These are phyloP conservation scores for Arremon aurantiirostris DNA, from an alignment of 2,797 vertebrate species.

Conservation along the genomic window DNA sequence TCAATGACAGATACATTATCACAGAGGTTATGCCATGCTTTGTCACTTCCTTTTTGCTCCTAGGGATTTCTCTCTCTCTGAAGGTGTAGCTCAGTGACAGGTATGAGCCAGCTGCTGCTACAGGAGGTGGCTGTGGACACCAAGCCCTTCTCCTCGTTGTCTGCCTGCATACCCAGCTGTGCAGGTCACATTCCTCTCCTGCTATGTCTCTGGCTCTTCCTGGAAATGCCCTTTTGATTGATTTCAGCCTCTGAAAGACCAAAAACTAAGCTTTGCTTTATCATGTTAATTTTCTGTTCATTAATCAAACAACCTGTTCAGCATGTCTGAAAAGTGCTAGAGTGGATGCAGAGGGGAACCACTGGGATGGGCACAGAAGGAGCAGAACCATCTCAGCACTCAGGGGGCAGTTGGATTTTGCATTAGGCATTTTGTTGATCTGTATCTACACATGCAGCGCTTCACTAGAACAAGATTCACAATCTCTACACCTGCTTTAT, in stretches of 20 bases:
- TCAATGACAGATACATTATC: background rate
- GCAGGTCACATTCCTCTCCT: background rate
- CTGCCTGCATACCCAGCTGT: background rate
- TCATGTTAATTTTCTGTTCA: background rate
- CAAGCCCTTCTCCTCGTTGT: background rate
- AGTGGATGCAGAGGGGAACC: background rate
- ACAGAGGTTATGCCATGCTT: background rate
- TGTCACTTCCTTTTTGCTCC: background rate
- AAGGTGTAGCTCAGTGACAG: background rate
- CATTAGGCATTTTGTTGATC: background rate
- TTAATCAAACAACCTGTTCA: background rate
- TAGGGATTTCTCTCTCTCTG: background rate
- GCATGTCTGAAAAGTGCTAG: background rate
- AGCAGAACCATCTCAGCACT: background rate
- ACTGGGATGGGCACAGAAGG: background rate
- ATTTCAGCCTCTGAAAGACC: background rate
- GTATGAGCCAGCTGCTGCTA: background rate
- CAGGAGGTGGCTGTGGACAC: background rate
- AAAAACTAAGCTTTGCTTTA: background rate
- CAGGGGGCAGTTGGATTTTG: background rate
- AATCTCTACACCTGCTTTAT: background rate
- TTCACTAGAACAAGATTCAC: background rate
- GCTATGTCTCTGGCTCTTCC: background rate
- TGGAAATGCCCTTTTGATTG: background rate
- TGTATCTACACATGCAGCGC: background rate